Base-by-base conservation (phyloP, 2,888 invertebrate species). In the Ctenicera cuprea region DNA sequence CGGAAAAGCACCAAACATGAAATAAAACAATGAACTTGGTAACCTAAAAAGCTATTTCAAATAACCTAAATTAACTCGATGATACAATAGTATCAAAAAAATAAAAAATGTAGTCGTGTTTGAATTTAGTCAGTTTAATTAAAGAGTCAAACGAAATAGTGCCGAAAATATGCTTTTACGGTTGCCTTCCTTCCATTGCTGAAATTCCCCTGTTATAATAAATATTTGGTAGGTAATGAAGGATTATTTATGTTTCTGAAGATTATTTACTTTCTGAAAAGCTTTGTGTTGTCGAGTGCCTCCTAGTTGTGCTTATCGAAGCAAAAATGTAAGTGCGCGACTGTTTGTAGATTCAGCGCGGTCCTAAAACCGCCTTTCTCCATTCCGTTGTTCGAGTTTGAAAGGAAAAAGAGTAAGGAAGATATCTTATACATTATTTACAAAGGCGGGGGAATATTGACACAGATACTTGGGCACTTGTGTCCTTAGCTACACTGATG, bases 361-460 rank as follows among this genome's bases (percentile, higher is more conserved):
- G 52, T 33, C 48, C 57, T 66, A 65, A 65, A 68, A 33, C 59
- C 66, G 2, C 22, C 52, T 45, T 67, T 57, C 38, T 61, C 52
- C 63, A 33, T 48, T 63, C 18, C 22, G 43, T 50, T n/a, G 59
- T 50, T 66, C 61, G 37, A 61, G 65, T 67, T 69, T 65, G 14
- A 61, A 66, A 70, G 64, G 43, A 54, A 70, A 70, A 71, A 63
- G 61, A 59, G 43, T 48, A 57, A 61, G 68, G 41, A 43, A 70
- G 66, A 70, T 62, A 62, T 54, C 74, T 74, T 70, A 74, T 74
- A 67, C 65, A 74, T 74, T 74, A 74, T 74, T 74, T 74, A 74
- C 71, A 54, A 62, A 41, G 69, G 65, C 41, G 30, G 16, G 14
- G 41, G 33, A 22, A 48, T 70, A 63, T 63, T 59, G 57, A 73